A percentile compares a stretch with the other conserved stretches of the same genome.
Conservation (phyloP, 2,113 vertebrate genomes). For the Ranitomeya imitator region DNA sequence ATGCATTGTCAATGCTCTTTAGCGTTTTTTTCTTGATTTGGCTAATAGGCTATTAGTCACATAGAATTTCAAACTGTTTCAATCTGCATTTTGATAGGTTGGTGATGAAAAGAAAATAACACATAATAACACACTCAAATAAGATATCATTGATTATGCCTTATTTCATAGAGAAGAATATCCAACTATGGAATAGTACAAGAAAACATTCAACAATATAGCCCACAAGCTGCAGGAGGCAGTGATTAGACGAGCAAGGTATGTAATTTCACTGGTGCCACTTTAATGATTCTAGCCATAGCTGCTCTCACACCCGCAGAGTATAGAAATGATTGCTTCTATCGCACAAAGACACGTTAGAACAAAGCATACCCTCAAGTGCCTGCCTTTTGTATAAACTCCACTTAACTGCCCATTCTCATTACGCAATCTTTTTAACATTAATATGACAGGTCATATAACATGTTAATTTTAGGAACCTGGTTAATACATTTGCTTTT, state of each 20-base stretch:
- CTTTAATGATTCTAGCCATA: constrained; percentile 49
- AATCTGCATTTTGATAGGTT: constrained; percentile 2
- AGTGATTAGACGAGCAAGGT: constrained; percentile 38
- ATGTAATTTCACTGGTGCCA: constrained; percentile 48
- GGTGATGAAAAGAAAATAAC: constrained; percentile 34
- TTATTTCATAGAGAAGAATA: constrained; percentile 30
- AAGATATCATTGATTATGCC: constrained; percentile 48
- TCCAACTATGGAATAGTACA: constrained; percentile 44
- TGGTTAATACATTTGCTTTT: not conserved
- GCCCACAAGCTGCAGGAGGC: constrained; percentile 38
- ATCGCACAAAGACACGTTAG: constrained; percentile 5
- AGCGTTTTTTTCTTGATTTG: constrained; percentile 35
- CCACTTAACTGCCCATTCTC: not conserved
- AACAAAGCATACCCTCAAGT: constrained; percentile 33
- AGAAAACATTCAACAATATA: constrained; percentile 50
- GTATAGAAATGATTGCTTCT: constrained; percentile 47
- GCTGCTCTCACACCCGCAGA: constrained; percentile 31
- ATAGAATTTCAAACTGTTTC: constrained; percentile 29
- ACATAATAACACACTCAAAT: constrained; percentile 43
- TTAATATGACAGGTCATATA: not conserved
- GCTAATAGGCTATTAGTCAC: constrained; percentile 50
- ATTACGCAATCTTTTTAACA: not conserved
- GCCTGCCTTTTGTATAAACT: not conserved
- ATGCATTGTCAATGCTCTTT: constrained; percentile 62
- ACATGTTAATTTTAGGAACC: not conserved